phyloP scores from a whole-genome alignment of 2,113 vertebrate genomes.

The Microcebus griseorufus region DNA sequence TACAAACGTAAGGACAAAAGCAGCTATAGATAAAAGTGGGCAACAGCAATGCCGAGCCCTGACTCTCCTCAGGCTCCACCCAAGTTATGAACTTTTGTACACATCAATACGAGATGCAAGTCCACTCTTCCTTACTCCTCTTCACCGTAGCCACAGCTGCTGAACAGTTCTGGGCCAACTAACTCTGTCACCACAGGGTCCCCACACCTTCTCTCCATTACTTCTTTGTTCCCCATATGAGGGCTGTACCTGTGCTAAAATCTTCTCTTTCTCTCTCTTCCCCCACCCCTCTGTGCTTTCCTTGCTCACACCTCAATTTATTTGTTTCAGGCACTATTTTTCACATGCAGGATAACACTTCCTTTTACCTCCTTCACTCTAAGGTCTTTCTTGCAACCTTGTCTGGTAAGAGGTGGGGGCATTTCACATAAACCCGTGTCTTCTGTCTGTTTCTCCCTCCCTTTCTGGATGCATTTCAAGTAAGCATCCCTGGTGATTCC shows the following conservation, averaged over 20 bases:
- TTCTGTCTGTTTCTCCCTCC: not conserved
- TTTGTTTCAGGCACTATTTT: not conserved
- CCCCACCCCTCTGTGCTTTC: not conserved
- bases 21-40: not conserved
- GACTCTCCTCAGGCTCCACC: not conserved
- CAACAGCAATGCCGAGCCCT: not conserved
- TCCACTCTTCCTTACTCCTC: not conserved
- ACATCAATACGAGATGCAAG: not conserved
- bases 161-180: not conserved
- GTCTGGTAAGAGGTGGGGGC: not conserved
- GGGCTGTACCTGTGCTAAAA: not conserved
- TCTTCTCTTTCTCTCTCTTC: not conserved
- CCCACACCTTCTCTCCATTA: not conserved
- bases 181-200: not conserved
- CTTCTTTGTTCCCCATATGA: not conserved
- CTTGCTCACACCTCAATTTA: not conserved
- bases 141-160: not conserved
- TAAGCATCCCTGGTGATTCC: not conserved
- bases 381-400: not conserved
- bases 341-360: not conserved
- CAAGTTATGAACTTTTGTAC: not conserved
- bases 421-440: not conserved
- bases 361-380: not conserved
- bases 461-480: not conserved
- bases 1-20: not conserved